Base-by-base conservation (phyloP, 1,140 invertebrate species). In the Zophobas morio region DNA sequence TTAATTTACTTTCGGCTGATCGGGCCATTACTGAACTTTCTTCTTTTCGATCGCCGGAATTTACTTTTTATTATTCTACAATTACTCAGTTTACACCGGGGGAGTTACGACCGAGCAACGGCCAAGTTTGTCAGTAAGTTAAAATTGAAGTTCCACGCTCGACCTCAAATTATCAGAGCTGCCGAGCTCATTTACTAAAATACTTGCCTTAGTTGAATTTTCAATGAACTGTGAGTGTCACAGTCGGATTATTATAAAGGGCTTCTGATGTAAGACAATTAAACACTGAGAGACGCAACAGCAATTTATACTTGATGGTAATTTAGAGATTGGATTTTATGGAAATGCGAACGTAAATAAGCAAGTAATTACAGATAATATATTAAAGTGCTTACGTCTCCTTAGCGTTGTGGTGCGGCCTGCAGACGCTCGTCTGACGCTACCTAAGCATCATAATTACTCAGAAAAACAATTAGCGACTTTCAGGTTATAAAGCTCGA, bases 171-270 rank as follows among this genome's bases (percentile, higher is more conserved):
- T 76, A 76, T 71, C 75, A 56, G 75, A 71, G 71, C 71, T 76
- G 71, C 53, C 63, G 66, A 53, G 75, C 75, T 76, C 75, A 76
- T 76, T 76, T 76, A 54, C 63, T 76, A 53, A 53, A 70, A 76
- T 76, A 76, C 75, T 71, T 42, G 34, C 74, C 75, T 37, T 46
- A 76, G 63, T 71, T 54, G 75, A 47, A 76, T 70, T 54, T 70
- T 70, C 75, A 76, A 76, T 76, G 75, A 76, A 76, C 75, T 76
- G 75, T 76, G 75, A 76, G 53, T 76, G 75, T 76, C 75, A 70
- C 75, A 70, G 75, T 40, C 60, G 51, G 75, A 76, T 76, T 76
- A 76, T 76, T 76, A 76, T 76, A 46, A 73, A 73, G 75, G 49
- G 75, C 49, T 70, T 47, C 60, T 70, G 71, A 76, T 76, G 75